Evolutionary conservation across 2,113 vertebrate genomes (phyloP).

Genomic region (Takifugu flavidus): DNA sequence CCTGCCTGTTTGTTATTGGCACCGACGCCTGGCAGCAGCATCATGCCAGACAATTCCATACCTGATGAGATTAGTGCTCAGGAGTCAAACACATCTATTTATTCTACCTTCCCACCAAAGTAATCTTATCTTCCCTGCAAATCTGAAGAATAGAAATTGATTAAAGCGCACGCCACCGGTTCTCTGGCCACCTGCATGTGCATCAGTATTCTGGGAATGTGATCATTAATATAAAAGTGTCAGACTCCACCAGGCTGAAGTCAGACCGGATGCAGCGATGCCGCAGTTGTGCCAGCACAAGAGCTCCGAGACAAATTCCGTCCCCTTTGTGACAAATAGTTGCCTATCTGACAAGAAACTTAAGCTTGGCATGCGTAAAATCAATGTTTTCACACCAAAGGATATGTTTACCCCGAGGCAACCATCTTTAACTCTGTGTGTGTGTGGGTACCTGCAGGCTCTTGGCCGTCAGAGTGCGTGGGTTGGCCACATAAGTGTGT

Average conservation of each 20-base stretch:
- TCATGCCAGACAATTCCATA: conserved; percentile 18
- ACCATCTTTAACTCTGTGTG: conserved; percentile 25
- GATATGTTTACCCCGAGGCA: conserved; percentile 48
- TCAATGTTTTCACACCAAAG: conserved; percentile 65
- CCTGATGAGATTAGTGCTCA: conserved; percentile 40
- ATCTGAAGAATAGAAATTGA: neutral
- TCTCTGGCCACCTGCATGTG: neutral
- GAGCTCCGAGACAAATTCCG: conserved; percentile 40
- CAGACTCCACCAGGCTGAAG: conserved; percentile 1
- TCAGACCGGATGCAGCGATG: conserved; percentile 30
- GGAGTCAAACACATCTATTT: conserved; percentile 18
- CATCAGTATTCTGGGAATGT: conserved; percentile 15
- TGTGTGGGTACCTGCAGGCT: conserved; percentile 82
- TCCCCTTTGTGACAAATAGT: conserved; percentile 27
- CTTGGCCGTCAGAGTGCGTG: conserved; percentile 74
- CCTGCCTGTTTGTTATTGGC: conserved; percentile 22
- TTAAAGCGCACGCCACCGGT: neutral
- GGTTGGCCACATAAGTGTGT: conserved; percentile 84
- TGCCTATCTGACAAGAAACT: conserved; percentile 28
- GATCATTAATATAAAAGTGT: conserved; percentile 20
- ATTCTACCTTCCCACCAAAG: neutral
- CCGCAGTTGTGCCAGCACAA: conserved; percentile 25
- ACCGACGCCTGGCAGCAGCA: conserved; percentile 20
- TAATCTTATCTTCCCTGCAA: conserved; percentile 5
- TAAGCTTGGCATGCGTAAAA: conserved; percentile 58